These are phyloP conservation scores for Calosoma granatense DNA, from an alignment of 1,140 invertebrate genomes.

Conservation along the genomic window DNA sequence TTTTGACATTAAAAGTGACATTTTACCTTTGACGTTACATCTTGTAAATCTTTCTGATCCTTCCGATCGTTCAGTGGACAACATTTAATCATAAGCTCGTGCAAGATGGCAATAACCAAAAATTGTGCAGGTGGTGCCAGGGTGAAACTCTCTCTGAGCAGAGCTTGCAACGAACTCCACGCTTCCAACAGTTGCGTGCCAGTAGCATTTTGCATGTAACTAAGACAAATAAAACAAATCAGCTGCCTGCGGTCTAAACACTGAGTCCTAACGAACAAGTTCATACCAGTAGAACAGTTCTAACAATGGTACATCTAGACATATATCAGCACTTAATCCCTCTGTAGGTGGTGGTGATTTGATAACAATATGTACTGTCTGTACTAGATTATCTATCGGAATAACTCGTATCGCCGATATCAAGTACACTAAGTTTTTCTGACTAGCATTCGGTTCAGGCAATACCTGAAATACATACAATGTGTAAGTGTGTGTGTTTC, in stretches of 20 bases:
- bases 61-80: slow-evolving; percentile 59
- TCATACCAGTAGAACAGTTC: slow-evolving; percentile 47
- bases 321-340: slow-evolving; percentile 48
- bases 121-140: slow-evolving; percentile 72
- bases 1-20: slow-evolving; percentile 11
- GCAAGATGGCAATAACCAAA: slow-evolving; percentile 66
- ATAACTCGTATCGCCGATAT: slow-evolving; percentile 73
- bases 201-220: slow-evolving; percentile 62
- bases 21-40: slow-evolving; percentile 54
- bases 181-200: slow-evolving; percentile 63
- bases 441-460: slow-evolving; percentile 57
- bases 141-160: slow-evolving; percentile 66
- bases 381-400: slow-evolving; percentile 77
- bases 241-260: slow-evolving; percentile 7
- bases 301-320: slow-evolving; percentile 48
- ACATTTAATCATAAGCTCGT: slow-evolving; percentile 78
- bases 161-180: slow-evolving; percentile 65
- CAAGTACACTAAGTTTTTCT: slow-evolving; percentile 68
- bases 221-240: slow-evolving; percentile 37
- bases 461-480: slow-evolving; percentile 38
- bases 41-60: slow-evolving; percentile 72
- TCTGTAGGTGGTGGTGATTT: slow-evolving; percentile 65
- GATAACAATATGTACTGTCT: slow-evolving; percentile 72
- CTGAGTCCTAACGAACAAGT: no score
- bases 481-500: no score